These are phyloP conservation scores for Metopolophium dirhodum DNA, from an alignment of 1,140 invertebrate species.

Conservation along the genomic window DNA sequence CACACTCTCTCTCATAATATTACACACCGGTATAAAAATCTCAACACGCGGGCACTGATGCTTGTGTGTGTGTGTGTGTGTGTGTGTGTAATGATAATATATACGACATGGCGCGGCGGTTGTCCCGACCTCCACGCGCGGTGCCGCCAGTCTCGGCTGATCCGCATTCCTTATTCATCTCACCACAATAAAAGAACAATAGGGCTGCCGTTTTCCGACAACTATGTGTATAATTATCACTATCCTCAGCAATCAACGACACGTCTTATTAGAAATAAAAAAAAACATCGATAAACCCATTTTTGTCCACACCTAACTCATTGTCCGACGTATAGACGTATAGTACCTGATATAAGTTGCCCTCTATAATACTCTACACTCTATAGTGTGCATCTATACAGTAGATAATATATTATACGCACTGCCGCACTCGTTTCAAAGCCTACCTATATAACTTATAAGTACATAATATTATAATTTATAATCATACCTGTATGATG, in stretches of 20 bases:
- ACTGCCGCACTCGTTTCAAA: too few species aligned
- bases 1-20: background rate
- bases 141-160: conserved; percentile 31
- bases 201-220: conserved; percentile 14
- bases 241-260: background rate
- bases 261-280: background rate
- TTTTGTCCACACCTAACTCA: background rate
- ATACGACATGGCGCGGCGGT: conserved; percentile 8
- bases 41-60: background rate
- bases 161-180: conserved; percentile 43
- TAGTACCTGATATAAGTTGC: background rate
- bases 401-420: too few species aligned
- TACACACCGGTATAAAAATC: background rate
- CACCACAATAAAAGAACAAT: conserved; percentile 38
- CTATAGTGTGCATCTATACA: background rate
- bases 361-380: too few species aligned
- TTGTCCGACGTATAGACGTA: background rate
- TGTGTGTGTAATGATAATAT: background rate
- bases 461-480: background rate
- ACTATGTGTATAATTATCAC: conserved; percentile 14
- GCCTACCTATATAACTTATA: too few species aligned
- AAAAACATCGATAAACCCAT: background rate
- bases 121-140: conserved; percentile 40
- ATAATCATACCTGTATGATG: background rate
- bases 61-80: background rate